These are phyloP conservation scores for Hipparchia semele DNA, from an alignment of 2,888 invertebrate species.

Conservation along the genomic window DNA sequence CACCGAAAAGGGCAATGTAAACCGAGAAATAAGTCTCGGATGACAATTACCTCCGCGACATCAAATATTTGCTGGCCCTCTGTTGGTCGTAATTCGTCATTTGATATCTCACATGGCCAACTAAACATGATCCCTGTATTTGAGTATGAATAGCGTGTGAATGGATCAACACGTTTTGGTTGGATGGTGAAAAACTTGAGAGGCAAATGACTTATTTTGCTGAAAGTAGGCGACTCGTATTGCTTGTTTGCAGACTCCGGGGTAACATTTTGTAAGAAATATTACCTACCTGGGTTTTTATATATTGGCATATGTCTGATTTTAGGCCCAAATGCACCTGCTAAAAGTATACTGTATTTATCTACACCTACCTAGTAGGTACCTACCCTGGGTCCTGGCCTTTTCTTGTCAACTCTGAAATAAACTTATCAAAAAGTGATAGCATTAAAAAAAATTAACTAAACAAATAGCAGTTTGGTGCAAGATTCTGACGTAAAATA, in stretches of 20 bases:
- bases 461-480: too few species aligned
- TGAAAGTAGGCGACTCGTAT: constrained; percentile 63
- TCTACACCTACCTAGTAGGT: too few species aligned
- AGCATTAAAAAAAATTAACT: too few species aligned
- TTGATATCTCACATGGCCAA: constrained; percentile 51
- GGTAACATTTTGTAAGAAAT: constrained; percentile 64
- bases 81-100: constrained; percentile 74
- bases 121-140: constrained; percentile 30
- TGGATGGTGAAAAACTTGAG: constrained; percentile 46
- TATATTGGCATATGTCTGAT: constrained; percentile 5
- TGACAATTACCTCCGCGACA: constrained; percentile 71
- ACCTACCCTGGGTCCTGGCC: too few species aligned
- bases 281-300: constrained; percentile 47
- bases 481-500: too few species aligned
- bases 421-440: too few species aligned
- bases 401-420: too few species aligned
- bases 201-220: constrained; percentile 68
- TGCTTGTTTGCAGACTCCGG: constrained; percentile 77
- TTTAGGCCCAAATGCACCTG: not conserved
- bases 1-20: constrained; percentile 48
- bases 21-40: constrained; percentile 60
- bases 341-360: too few species aligned
- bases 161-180: constrained; percentile 47
- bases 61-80: constrained; percentile 80
- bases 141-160: not conserved